Evolutionary conservation across 2,888 invertebrate species (phyloP).

Genomic region (Ariolimax columbianus): DNA sequence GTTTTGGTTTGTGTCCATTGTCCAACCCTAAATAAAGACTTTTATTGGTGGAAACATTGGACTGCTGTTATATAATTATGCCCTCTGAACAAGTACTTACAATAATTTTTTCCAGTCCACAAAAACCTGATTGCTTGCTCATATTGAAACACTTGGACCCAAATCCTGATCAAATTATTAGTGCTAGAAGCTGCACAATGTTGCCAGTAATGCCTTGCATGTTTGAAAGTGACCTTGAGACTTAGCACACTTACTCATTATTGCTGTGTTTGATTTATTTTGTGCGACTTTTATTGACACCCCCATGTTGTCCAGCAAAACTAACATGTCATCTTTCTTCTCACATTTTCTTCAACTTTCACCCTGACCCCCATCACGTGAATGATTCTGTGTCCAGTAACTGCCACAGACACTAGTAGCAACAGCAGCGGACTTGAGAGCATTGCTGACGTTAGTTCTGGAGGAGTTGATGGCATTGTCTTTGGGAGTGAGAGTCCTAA

Average conservation of each 20-base stretch:
- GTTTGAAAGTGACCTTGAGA: not conserved
- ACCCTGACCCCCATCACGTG: not conserved
- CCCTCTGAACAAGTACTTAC: no score
- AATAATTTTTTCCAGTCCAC: no score
- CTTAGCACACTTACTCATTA: not conserved
- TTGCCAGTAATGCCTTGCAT: not conserved
- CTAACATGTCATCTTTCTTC: slow-evolving; percentile 39
- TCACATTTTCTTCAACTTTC: slow-evolving; percentile 11
- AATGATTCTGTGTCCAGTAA: slow-evolving; percentile 59
- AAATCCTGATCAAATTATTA: no score
- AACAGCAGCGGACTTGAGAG: slow-evolving; percentile 51
- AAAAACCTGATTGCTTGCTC: no score
- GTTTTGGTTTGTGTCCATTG: no score
- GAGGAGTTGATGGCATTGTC: slow-evolving; percentile 59
- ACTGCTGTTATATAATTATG: no score
- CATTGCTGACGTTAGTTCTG: slow-evolving; percentile 60
- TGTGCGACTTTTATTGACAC: no score
- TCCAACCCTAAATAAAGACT: no score
- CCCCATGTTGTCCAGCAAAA: slow-evolving; percentile 22
- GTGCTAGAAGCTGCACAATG: not conserved
- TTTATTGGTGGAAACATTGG: no score
- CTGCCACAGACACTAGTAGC: slow-evolving; percentile 67
- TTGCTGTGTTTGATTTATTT: not conserved
- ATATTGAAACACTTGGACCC: no score
- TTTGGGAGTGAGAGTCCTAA: slow-evolving; percentile 70